These are phyloP conservation scores for Dolichallabes microphthalmus DNA, from an alignment of 2,113 vertebrate species.

Conservation along the genomic window DNA sequence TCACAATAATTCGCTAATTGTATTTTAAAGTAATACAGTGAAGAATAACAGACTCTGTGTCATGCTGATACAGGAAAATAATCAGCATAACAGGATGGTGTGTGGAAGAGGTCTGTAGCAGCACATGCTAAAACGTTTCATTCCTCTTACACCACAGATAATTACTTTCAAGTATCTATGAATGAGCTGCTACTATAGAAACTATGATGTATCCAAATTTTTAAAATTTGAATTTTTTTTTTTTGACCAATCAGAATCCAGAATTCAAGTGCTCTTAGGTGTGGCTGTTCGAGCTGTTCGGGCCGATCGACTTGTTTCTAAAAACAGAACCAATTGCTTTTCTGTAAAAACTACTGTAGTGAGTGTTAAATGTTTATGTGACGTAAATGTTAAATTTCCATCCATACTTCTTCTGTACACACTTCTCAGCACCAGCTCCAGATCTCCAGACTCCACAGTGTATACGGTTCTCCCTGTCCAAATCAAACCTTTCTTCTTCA, in stretches of 20 bases:
- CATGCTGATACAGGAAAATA: neutral
- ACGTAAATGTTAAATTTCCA: too few relatives aligned
- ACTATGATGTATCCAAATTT: neutral
- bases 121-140: neutral
- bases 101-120: neutral
- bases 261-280: neutral
- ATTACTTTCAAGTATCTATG: neutral
- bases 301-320: neutral
- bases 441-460: neutral
- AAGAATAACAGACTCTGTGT: neutral
- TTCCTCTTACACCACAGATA: neutral
- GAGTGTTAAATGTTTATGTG: neutral
- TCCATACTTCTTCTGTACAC: neutral
- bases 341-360: too few relatives aligned
- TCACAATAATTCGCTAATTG: neutral
- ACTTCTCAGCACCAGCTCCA: neutral
- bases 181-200: neutral
- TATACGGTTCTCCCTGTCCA: neutral
- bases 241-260: neutral
- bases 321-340: neutral
- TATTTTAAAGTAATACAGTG: too few relatives aligned
- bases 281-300: too few relatives aligned
- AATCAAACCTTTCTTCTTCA: neutral
- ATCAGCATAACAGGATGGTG: neutral
- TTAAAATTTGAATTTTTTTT: too few relatives aligned